Evolutionary conservation across 1,140 invertebrate species (phyloP), one percentile per base, ranked within the genome.

Genomic region (Brachionus sp.): DNA sequence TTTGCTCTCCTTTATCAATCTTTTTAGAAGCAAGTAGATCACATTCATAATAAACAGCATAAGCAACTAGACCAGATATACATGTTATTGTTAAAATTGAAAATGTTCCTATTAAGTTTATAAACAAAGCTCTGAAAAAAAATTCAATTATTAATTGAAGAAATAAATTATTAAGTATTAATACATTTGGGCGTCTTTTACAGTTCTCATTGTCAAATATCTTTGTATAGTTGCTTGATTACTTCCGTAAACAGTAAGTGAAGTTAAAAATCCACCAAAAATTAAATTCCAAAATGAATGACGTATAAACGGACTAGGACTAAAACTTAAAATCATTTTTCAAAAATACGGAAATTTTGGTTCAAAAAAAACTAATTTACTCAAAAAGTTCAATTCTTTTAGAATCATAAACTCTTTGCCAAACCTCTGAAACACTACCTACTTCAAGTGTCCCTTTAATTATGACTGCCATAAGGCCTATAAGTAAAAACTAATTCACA

Each of bases 221-320:
- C 96, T 93, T 87, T 98, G 95, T 9, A 97, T 93, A 42, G 95
- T 95, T 0, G 95, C 93, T 87, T 98, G 95, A 89, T 97, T 97
- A 33, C 94, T 93, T 84, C 94, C 95, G 86, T 95, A 96, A 86
- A 97, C 92, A 1, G 95, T 93, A 2, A 95, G 90, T 93, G 95
- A 97, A 53, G 95, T 96, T 85, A 97, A 93, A 50, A 93, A 93
- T 0, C 95, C 95, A 23, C 95, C 95, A 84, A 98, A 90, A 1
- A 93, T 91, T n/a, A 97, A 91, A 1, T 94, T 93, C 92, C 95
- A 98, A 85, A 96, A 93, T n/a, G 93, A 95, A 86, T 97, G 95
- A n/a, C 95, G 91, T 0, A 92, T 75, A 53, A 25, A 83, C 16
- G 93, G 93, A 87, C 91, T 91, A 0, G 92, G 88, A 87, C 93